Evolutionary conservation across 2,888 invertebrate genomes (phyloP), one percentile per base, ranked within the genome.

Genomic region (Apamea crenata): DNA sequence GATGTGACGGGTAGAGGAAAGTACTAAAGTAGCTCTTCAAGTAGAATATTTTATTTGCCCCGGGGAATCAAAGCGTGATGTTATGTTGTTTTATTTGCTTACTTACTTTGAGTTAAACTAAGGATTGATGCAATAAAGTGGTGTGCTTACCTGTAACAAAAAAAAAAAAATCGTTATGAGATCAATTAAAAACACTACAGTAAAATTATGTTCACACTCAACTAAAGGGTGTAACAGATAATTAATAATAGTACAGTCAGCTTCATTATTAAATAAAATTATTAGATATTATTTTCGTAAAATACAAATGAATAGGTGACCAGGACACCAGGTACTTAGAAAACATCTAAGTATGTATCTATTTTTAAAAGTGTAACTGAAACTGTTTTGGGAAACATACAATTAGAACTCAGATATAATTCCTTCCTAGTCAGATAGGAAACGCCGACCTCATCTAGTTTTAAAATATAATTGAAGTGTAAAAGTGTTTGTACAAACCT

Each of bases 111-210:
- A 40, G 40, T 40, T 40, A 44, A 21, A 32, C 16, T 6, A 6
- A 21, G 18, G 2, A 40, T 25, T 32, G 50, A 59, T 59, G 50
- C 29, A 44, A 18, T 36, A 44, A 71, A 36, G 50, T 50, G 44
- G 32, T 71, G 32, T 71, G 77, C 85, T 85, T 85, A 85, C 85
- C 85, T 85, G 77, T 44, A 85, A 85, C 69, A 32, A 32, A 32
- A 32, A 32, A 32, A 32, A 32, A 32, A 32, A 32, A 32, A 32
- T 32, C 1, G 44, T 63, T 40, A 53, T 53, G 7, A 18, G 29
- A 25, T 32, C 7, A 65, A 25, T 32, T 4, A 72, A 56, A 36
- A 32, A 32, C 18, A 47, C 32, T 25, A 44, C 29, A 21, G 14
- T 66, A 6, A 25, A 44, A 25, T 18, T n/a, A 10, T 67, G 18